Evolutionary conservation across 2,113 vertebrate species (phyloP), one percentile per base, ranked within the genome.

Genomic region (Epinephelus lanceolatus): DNA sequence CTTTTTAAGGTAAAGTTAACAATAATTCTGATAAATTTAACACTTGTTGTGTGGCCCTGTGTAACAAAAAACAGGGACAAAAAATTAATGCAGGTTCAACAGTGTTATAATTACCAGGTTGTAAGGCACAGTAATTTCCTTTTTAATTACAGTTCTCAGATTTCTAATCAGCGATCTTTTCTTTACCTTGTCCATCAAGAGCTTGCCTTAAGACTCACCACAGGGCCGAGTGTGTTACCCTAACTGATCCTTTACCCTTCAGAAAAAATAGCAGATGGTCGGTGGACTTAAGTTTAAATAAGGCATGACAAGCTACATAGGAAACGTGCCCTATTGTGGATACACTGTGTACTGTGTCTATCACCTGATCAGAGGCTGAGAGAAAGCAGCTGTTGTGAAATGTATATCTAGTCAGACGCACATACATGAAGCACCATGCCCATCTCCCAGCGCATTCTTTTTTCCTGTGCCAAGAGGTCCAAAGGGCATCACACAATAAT

Each of bases 401-500:
- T 51, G 27, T 27, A 83, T 71, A 71, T 78, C 61, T 81, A 14
- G 49, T 70, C 67, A 52, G 42, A 7, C 6, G 17, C 56, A 56
- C 63, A 25, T 49, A 79, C 65, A 37, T 17, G 0, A 12, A 40
- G 57, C 14, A 19, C 68, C 56, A 60, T n/a, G 80, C 65, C 66
- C 30, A 33, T 73, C 49, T 68, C 19, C 73, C 27, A 37, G 23
- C 21, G 27, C 61, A 42, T 33, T 60, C 71, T 78, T 67, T 70
- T 9, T 80, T 83, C 82, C 83, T 51, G 27, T 79, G 78, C 74
- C 69, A 77, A 84, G 72, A 86, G 81, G 62, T 79, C 76, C 51
- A 89, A 87, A 83, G 74, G 85, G 76, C 79, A 89, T 78, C 75
- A 78, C 85, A 91, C 76, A 90, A 84, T 90, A 80, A 88, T 81